Percentiles rank a stretch among this genome's conserved stretches.
These are phyloP conservation scores for Diadema setosum DNA, from an alignment of 35 echinoderm and acorn worm species.

Conservation along the genomic window DNA sequence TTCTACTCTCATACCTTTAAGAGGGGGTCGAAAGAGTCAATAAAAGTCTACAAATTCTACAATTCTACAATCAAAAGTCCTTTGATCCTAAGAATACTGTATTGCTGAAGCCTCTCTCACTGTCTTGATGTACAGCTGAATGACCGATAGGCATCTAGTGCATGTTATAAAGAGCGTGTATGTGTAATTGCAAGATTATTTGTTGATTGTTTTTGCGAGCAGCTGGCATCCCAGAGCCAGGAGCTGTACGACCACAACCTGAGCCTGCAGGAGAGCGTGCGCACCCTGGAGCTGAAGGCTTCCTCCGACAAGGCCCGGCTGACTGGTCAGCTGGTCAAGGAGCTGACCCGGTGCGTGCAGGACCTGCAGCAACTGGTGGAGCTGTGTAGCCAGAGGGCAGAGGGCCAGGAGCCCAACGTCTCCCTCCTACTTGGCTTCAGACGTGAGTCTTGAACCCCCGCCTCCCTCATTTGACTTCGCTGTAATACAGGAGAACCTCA, in stretches of 20 bases:
- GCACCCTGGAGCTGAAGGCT: constrained; percentile 44
- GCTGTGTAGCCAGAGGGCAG: constrained; percentile 62
- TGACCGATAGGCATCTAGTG: too few relatives aligned
- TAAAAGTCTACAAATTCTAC: too few relatives aligned
- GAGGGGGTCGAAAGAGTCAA: too few relatives aligned
- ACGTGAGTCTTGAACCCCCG: constrained; percentile 67
- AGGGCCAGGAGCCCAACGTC: constrained; percentile 78
- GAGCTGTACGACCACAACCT: constrained; percentile 82
- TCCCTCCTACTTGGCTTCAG: constrained; percentile 82
- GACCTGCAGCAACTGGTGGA: constrained; percentile 61
- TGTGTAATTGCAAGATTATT: too few relatives aligned
- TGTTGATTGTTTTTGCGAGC: too few relatives aligned
- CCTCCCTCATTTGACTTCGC: neutral
- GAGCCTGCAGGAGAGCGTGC: constrained; percentile 58
- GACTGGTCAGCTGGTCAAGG: constrained; percentile 42
- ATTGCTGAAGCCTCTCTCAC: too few relatives aligned
- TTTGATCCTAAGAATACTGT: too few relatives aligned
- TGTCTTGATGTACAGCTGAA: too few relatives aligned
- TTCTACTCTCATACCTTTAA: too few relatives aligned
- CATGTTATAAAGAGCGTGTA: too few relatives aligned
- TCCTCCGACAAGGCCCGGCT: constrained; percentile 52
- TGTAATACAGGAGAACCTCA: too few relatives aligned
- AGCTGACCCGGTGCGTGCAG: constrained; percentile 51
- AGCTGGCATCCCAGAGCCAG: constrained; percentile 90
- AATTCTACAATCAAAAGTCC: too few relatives aligned